Percentiles rank a stretch among this genome's conserved stretches.
Evolutionary conservation across 2,797 vertebrate species (phyloP).

Genomic region (Syndactyla subalaris): DNA sequence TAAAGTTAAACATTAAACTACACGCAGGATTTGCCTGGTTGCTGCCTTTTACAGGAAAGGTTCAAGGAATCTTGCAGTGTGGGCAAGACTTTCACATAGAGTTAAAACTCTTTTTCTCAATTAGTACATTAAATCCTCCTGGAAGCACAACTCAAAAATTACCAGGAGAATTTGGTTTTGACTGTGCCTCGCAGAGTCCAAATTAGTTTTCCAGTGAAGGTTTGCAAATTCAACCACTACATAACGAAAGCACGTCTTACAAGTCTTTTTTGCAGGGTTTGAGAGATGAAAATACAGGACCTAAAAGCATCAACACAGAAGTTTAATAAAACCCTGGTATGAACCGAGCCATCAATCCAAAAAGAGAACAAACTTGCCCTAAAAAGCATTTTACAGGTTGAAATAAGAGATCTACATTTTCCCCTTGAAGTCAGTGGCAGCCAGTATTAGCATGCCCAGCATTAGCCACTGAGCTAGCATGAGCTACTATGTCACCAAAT

Average conservation of each 20-base stretch:
- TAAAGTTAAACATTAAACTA: constrained; percentile 1
- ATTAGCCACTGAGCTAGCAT: not conserved
- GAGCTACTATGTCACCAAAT: not conserved
- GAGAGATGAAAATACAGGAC: not conserved
- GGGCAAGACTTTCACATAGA: not conserved
- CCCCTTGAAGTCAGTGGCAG: not conserved
- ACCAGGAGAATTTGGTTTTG: not conserved
- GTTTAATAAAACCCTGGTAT: not conserved
- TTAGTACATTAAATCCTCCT: not conserved
- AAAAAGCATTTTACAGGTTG: not conserved
- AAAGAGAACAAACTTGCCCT: not conserved
- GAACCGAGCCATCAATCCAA: not conserved
- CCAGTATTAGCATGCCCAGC: not conserved
- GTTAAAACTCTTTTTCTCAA: not conserved
- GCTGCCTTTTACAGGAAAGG: not conserved
- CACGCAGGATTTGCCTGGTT: not conserved
- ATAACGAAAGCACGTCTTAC: not conserved
- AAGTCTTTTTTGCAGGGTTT: not conserved
- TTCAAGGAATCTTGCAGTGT: not conserved
- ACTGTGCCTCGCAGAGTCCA: not conserved
- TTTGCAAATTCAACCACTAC: not conserved
- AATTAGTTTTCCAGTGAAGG: not conserved
- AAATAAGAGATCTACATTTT: not conserved
- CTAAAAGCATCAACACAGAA: rapidly evolving
- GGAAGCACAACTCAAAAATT: not conserved